Conservation (phyloP, 2,797 vertebrate genomes). For the Melanogrammus aeglefinus region DNA sequence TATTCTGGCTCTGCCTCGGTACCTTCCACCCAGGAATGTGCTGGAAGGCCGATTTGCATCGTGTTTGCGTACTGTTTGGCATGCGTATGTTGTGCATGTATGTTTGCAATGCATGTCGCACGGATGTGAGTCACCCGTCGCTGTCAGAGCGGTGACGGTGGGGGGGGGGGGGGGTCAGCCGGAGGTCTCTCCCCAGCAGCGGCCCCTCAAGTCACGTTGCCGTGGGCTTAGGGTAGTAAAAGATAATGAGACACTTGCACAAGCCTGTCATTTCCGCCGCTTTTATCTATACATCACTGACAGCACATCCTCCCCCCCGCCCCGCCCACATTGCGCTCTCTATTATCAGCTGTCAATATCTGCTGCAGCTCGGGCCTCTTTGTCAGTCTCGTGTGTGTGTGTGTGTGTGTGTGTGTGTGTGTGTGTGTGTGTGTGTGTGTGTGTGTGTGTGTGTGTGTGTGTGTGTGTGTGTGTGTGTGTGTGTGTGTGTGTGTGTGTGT, state of each 20-base stretch:
- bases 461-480: too few species aligned
- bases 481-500: too few species aligned
- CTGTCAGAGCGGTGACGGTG: constrained; percentile 26
- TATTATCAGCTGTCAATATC: constrained; percentile 36
- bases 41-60: too few species aligned
- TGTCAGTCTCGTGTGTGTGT: background rate
- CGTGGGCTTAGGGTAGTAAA: constrained; percentile 34
- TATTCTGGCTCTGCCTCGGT: too few species aligned
- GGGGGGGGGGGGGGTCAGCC: constrained; percentile 44
- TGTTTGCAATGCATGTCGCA: constrained; percentile 11
- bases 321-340: background rate
- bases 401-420: too few species aligned
- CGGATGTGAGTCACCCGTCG: constrained; percentile 50
- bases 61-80: background rate
- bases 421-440: too few species aligned
- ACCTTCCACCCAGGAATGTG: background rate
- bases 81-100: constrained; percentile 10
- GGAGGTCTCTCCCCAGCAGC: constrained; percentile 38
- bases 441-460: too few species aligned
- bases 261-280: constrained; percentile 55
- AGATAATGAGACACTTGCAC: constrained; percentile 50
- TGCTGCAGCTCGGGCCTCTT: constrained; percentile 16
- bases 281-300: constrained; percentile 27
- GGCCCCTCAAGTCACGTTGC: constrained; percentile 43
- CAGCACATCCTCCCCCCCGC: constrained; percentile 11